phyloP scores from a whole-genome alignment of 2,113 vertebrate species.

The Scophthalmus maximus region DNA sequence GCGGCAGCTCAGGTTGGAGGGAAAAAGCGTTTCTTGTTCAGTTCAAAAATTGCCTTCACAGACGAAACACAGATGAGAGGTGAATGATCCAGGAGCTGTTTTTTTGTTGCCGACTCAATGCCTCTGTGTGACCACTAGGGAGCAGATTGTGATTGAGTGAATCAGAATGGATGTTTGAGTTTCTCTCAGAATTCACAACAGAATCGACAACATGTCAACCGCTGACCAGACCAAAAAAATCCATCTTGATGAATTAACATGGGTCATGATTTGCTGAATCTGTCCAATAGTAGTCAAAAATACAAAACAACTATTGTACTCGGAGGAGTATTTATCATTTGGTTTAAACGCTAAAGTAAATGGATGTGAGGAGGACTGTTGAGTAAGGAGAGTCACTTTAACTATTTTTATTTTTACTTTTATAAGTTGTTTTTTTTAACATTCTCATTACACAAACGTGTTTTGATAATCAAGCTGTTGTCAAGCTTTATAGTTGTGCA shows the following conservation, averaged over 20 bases:
- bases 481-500: too few relatives aligned
- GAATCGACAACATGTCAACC: neutral
- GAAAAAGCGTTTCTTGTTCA: too few relatives aligned
- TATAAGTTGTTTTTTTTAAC: too few relatives aligned
- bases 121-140: constrained; percentile 45
- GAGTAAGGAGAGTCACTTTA: neutral
- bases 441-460: too few relatives aligned
- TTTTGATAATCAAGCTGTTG: too few relatives aligned
- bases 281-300: neutral
- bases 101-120: neutral
- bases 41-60: too few relatives aligned
- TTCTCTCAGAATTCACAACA: neutral
- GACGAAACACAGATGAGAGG: neutral
- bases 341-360: neutral
- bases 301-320: neutral
- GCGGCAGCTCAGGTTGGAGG: too few relatives aligned
- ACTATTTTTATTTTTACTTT: too few relatives aligned
- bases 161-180: neutral
- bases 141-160: constrained; percentile 1
- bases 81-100: neutral
- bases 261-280: neutral
- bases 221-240: neutral
- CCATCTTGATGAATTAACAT: neutral
- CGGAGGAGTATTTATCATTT: neutral
- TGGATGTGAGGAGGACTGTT: neutral